Conservation (phyloP, 1,140 invertebrate species). For the Drosophila takahashii region DNA sequence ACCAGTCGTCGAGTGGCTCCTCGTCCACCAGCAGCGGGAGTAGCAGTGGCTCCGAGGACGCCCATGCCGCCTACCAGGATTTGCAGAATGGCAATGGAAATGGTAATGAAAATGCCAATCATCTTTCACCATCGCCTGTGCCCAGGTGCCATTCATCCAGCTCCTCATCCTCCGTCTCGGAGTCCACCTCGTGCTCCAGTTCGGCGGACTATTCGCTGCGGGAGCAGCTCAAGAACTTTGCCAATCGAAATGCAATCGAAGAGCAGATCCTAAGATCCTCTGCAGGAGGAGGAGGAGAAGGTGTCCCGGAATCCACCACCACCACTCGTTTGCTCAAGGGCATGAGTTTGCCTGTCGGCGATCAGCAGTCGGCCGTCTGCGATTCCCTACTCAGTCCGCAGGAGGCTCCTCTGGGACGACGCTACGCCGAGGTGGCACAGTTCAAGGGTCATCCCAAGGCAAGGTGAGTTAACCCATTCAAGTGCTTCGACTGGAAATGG, state of each 20-base stretch:
- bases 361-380: constrained; percentile 26
- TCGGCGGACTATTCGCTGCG: constrained; percentile 78
- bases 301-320: neutral
- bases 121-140: constrained; percentile 26
- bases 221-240: constrained; percentile 77
- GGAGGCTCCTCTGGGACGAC: constrained; percentile 79
- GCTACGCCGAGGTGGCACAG: constrained; percentile 83
- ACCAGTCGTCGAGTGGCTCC: constrained; percentile 39
- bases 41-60: constrained; percentile 65
- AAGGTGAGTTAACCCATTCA: constrained; percentile 50
- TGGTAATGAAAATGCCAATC: constrained; percentile 21
- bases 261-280: constrained; percentile 35
- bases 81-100: constrained; percentile 73
- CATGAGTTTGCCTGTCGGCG: constrained; percentile 50
- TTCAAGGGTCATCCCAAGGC: constrained; percentile 77
- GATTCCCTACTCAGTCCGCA: constrained; percentile 82
- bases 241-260: constrained; percentile 53
- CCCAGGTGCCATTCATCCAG: constrained; percentile 43
- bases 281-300: neutral
- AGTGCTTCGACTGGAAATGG: neutral
- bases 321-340: constrained; percentile 40
- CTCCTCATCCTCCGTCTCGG: constrained; percentile 39
- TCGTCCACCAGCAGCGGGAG: constrained; percentile 20
- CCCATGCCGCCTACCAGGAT: constrained; percentile 77
- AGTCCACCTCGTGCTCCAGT: constrained; percentile 63